Conservation (phyloP, 2,888 invertebrate genomes). For the Ochropleura plecta region DNA sequence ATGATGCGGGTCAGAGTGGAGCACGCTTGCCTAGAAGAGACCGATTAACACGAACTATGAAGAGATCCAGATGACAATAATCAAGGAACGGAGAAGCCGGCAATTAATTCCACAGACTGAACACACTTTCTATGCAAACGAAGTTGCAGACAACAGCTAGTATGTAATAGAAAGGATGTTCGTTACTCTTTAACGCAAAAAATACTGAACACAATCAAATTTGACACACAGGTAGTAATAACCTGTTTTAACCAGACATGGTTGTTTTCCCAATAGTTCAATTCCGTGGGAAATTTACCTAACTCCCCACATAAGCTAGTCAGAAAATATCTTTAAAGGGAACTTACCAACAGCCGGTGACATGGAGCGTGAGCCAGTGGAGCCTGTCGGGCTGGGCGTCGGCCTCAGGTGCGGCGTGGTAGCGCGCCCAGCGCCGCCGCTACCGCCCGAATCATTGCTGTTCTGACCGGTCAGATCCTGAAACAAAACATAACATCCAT, state of each 20-base stretch:
- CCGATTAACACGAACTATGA: too few relatives aligned
- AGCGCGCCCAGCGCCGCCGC: conserved; percentile 92
- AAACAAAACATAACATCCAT: conserved; percentile 71
- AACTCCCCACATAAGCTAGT: background rate
- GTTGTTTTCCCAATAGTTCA: background rate
- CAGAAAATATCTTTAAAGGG: background rate
- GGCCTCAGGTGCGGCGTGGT: conserved; percentile 94
- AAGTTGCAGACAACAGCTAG: background rate
- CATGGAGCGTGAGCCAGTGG: conserved; percentile 98
- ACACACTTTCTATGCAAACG: background rate
- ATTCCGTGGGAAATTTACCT: background rate
- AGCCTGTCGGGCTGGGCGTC: conserved; percentile 98
- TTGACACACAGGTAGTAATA: background rate
- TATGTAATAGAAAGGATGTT: background rate
- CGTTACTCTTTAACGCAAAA: background rate
- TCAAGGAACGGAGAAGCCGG: too few relatives aligned
- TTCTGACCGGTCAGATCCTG: conserved; percentile 97
- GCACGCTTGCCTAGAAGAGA: too few relatives aligned
- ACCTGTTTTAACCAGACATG: background rate
- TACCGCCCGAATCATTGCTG: conserved; percentile 96
- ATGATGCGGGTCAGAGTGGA: too few relatives aligned
- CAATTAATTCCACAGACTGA: background rate
- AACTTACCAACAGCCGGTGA: conserved; percentile 98
- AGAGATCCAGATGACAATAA: too few relatives aligned
- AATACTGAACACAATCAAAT: background rate